A percentile compares a stretch with the other conserved stretches of the same genome.
These are phyloP conservation scores for Fratercula arctica DNA, from an alignment of 2,797 vertebrate species.

Conservation along the genomic window DNA sequence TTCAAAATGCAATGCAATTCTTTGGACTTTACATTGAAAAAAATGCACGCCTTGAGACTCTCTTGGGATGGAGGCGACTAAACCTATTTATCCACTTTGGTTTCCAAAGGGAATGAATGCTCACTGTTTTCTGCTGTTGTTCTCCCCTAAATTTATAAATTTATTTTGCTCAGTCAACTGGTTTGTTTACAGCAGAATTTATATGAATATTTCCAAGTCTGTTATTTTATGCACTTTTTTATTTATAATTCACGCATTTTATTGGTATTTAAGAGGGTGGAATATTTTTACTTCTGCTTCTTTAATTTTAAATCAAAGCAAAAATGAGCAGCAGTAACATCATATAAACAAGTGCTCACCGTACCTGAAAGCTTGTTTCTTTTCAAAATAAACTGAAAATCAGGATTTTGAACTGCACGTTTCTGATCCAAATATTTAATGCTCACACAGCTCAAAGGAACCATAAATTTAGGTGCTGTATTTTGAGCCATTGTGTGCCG, in stretches of 20 bases:
- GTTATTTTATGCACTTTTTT: background rate
- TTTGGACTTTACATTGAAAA: conserved; percentile 35
- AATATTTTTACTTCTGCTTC: background rate
- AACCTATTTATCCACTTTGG: conserved; percentile 62
- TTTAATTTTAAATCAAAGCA: conserved; percentile 8
- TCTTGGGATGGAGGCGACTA: conserved; percentile 45
- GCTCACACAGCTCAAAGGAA: background rate
- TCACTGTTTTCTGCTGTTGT: conserved; percentile 33
- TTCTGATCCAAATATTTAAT: background rate
- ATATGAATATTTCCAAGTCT: background rate
- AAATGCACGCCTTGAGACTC: background rate
- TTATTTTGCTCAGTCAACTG: conserved; percentile 19
- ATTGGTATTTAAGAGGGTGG: conserved; percentile 16
- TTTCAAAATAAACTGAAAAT: conserved; percentile 5
- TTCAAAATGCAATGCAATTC: conserved; percentile 56
- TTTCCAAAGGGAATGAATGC: conserved; percentile 6
- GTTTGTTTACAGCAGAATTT: conserved; percentile 23
- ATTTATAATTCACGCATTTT: background rate
- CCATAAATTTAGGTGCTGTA: background rate
- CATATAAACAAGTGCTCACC: background rate
- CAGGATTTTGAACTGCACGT: background rate
- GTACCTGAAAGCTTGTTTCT: background rate
- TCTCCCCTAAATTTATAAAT: conserved; percentile 31
- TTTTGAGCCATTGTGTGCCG: background rate
- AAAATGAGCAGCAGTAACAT: background rate